phyloP scores from a whole-genome alignment of 2,113 vertebrate genomes.

The Phasianus colchicus region DNA sequence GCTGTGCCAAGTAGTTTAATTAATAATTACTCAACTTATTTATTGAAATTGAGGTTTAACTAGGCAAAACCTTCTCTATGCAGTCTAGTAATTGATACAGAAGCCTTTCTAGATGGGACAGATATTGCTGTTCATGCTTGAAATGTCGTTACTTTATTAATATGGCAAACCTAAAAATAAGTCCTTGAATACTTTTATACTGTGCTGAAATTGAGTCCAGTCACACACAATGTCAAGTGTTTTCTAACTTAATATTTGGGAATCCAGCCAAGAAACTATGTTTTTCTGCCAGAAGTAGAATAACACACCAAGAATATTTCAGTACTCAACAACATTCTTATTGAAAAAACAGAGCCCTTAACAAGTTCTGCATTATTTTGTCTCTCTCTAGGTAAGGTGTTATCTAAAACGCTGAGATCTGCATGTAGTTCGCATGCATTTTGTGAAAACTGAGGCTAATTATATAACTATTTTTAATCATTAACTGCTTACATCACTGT shows the following conservation, averaged over 20 bases:
- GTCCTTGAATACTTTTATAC: background rate
- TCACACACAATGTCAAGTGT: slow-evolving; percentile 1
- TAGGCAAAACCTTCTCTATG: background rate
- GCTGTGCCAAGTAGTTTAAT: background rate
- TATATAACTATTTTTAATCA: slow-evolving; percentile 59
- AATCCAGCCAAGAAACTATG: slow-evolving; percentile 41
- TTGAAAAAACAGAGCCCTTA: slow-evolving; percentile 55
- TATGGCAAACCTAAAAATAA: slow-evolving; percentile 16
- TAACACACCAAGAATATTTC: slow-evolving; percentile 63
- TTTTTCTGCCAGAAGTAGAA: slow-evolving; percentile 53
- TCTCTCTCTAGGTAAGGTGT: slow-evolving; percentile 44
- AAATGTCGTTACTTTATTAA: background rate
- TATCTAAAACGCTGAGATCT: slow-evolving; percentile 32
- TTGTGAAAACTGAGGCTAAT: slow-evolving; percentile 45
- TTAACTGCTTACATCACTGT: slow-evolving; percentile 6
- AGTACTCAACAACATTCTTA: slow-evolving; percentile 31
- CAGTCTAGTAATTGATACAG: background rate
- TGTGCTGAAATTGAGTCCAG: slow-evolving; percentile 7
- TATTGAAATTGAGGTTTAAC: background rate
- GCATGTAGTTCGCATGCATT: slow-evolving; percentile 6
- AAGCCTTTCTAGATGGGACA: background rate
- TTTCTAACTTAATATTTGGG: slow-evolving; percentile 38
- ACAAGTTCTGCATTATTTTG: slow-evolving; percentile 42
- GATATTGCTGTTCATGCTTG: background rate
- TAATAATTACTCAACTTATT: slow-evolving; percentile 1